phyloP scores from a whole-genome alignment of 2,888 invertebrate species.

The Polydrusus tereticollis region DNA sequence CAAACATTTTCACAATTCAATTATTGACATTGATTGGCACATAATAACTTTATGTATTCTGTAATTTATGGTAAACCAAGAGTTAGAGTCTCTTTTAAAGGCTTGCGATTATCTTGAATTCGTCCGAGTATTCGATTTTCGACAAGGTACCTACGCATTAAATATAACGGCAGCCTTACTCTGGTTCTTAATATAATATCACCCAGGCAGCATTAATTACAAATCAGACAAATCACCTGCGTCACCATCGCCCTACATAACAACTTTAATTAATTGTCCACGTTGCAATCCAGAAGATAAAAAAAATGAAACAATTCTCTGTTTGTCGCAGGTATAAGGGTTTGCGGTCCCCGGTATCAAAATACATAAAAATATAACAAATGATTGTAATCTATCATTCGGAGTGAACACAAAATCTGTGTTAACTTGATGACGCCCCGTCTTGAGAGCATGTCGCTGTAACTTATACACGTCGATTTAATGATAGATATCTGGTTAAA shows the following conservation, averaged over 20 bases:
- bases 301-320: slow-evolving; percentile 42
- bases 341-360: slow-evolving; percentile 36
- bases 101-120: too few species aligned
- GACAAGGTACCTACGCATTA: neutral
- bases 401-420: slow-evolving; percentile 49
- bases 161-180: neutral
- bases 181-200: neutral
- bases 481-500: slow-evolving; percentile 48
- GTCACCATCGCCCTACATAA: slow-evolving; percentile 40
- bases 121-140: too few species aligned
- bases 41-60: too few species aligned
- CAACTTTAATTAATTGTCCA: slow-evolving; percentile 39
- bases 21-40: too few species aligned
- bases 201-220: neutral
- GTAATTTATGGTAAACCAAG: too few species aligned
- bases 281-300: slow-evolving; percentile 42
- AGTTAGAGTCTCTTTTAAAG: too few species aligned
- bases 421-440: slow-evolving; percentile 50
- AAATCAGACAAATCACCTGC: neutral
- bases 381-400: slow-evolving; percentile 50
- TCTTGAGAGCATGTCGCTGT: slow-evolving; percentile 41
- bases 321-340: slow-evolving; percentile 46
- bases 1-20: too few species aligned
- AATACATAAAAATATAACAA: slow-evolving; percentile 48
- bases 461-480: slow-evolving; percentile 45